Evolutionary conservation across 2,888 invertebrate species (phyloP).

Genomic region (Allygus modestus): DNA sequence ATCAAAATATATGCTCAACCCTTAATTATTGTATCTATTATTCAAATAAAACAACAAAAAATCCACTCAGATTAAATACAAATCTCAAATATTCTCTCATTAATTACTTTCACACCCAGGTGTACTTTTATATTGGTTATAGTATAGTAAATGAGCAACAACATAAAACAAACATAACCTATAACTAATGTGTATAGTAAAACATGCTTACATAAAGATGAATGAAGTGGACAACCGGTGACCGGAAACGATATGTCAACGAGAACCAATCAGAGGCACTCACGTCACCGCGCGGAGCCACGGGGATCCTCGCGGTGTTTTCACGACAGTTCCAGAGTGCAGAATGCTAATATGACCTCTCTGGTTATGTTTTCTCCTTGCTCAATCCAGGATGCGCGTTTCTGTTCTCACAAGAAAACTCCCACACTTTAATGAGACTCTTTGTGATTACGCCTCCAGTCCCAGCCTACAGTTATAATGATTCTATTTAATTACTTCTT

Average conservation of each 20-base stretch:
- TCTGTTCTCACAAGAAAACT: conserved; percentile 63
- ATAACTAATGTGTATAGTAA: no score
- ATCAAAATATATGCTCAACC: no score
- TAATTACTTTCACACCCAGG: no score
- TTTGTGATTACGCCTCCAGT: conserved; percentile 57
- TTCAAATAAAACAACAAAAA: no score
- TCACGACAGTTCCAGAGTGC: conserved; percentile 41
- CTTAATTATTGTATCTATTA: no score
- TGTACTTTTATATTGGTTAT: no score
- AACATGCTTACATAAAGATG: no score
- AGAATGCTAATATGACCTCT: conserved; percentile 64
- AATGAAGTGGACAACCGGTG: background rate
- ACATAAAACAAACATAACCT: no score
- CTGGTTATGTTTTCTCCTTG: conserved; percentile 61
- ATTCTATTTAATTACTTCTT: conserved; percentile 62
- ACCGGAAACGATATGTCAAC: background rate
- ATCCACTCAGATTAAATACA: no score
- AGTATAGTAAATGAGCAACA: no score
- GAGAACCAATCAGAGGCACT: background rate
- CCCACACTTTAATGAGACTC: conserved; percentile 63
- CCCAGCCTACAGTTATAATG: conserved; percentile 62
- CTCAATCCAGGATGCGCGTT: conserved; percentile 63
- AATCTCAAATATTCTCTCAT: no score
- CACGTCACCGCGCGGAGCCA: background rate
- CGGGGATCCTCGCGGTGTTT: background rate